Evolutionary conservation across 1,140 invertebrate species (phyloP), one percentile per base, ranked within the genome.

Genomic region (Diabrotica undecimpunctata): DNA sequence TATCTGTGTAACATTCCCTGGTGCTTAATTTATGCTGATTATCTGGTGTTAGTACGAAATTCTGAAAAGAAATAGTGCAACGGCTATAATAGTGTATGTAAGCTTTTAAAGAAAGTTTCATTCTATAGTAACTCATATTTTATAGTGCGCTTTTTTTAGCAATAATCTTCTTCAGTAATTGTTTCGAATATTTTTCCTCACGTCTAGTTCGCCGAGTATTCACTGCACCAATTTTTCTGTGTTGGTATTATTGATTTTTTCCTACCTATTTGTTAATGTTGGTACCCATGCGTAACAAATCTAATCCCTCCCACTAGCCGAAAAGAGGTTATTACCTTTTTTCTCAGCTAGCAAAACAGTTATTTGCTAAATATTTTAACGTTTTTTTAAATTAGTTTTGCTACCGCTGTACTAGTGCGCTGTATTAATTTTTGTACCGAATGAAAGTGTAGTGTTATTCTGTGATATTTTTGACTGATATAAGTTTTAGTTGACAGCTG

Each of bases 311-410:
- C 74, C 65, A 74, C 71, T 69, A 68, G 66, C 71, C 72, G 72
- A 75, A 76, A 76, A 72, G 71, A 74, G 73, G 73, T 75, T 75
- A 75, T 70, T 75, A 71, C 66, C 65, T 70, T 70, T 73, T 73
- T 72, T 69, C 58, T 68, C 60, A 38, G 52, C n/a, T 67, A 72
- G 70, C 72, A 75, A 46, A 76, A 76, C 74, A 76, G 73, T 76
- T 76, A 76, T 54, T 70, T 67, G 66, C 46, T 62, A 70, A 70
- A 57, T 66, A 70, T 68, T 70, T 72, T 50, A 46, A 62, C 53
- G 25, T 70, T 73, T 68, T 72, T 74, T 59, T 56, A 53, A 51
- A 54, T 13, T 50, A 58, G 51, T 12, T 64, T 56, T 64, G 37
- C 37, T 58, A 46, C 35, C 41, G 38, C 54, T 39, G 14, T 38